Conservation (phyloP, 2,113 vertebrate species). For the Neopipo cinnamomea region DNA sequence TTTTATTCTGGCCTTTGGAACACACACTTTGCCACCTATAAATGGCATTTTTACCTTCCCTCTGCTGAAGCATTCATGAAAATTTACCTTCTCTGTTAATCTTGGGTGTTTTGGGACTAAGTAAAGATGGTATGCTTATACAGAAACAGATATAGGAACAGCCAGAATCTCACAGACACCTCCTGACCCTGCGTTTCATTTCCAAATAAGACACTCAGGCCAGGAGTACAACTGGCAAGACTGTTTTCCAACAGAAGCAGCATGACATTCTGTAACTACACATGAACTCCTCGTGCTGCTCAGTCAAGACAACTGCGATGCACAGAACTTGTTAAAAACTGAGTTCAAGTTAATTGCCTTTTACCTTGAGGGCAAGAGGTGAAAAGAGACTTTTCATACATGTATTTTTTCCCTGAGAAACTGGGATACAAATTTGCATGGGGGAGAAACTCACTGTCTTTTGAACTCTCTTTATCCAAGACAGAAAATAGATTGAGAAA, state of each 20-base stretch:
- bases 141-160: not conserved
- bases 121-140: not conserved
- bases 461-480: not conserved
- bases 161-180: not conserved
- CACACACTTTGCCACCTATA: not conserved
- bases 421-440: not conserved
- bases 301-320: not conserved
- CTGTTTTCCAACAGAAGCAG: not conserved
- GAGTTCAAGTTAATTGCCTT: not conserved
- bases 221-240: not conserved
- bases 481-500: not conserved
- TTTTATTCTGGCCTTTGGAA: not conserved
- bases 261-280: not conserved
- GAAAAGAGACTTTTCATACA: not conserved
- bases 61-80: not conserved
- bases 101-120: not conserved
- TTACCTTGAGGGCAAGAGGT: not conserved
- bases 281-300: not conserved
- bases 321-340: not conserved
- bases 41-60: not conserved
- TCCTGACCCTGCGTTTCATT: not conserved
- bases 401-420: not conserved
- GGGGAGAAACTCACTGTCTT: not conserved
- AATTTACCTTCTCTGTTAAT: not conserved
- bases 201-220: not conserved